phyloP scores from a whole-genome alignment of 1,140 invertebrate species.

The Ips typographus region DNA sequence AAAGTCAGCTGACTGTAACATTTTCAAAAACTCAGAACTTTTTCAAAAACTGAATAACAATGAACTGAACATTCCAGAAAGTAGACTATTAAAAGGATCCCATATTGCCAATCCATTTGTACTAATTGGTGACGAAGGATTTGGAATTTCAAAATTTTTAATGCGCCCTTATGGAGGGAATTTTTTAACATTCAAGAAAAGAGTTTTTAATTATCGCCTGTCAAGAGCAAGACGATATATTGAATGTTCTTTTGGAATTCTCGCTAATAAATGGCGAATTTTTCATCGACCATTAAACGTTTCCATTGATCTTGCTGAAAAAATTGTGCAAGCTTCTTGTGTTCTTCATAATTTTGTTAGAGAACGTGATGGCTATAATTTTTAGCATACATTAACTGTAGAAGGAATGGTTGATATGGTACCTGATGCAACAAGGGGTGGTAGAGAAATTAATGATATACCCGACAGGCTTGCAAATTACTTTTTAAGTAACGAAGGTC shows the following conservation, averaged over 20 bases:
- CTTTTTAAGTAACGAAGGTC: too few species aligned
- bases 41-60: conserved; percentile 39
- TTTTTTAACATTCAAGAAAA: conserved; percentile 43
- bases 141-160: conserved; percentile 45
- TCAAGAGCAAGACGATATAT: conserved; percentile 49
- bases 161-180: conserved; percentile 51
- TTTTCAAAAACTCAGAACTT: conserved; percentile 47
- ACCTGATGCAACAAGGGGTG: too few species aligned
- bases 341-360: conserved; percentile 51
- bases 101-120: conserved; percentile 36
- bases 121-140: conserved; percentile 49
- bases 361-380: conserved; percentile 46
- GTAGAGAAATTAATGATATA: too few species aligned
- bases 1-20: conserved; percentile 49
- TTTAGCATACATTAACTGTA: conserved; percentile 42
- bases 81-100: conserved; percentile 35
- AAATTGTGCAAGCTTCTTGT: conserved; percentile 48
- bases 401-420: not conserved
- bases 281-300: conserved; percentile 49
- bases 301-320: conserved; percentile 38
- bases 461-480: too few species aligned
- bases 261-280: conserved; percentile 50
- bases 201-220: conserved; percentile 55
- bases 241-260: conserved; percentile 52
- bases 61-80: conserved; percentile 38